Percentiles rank a stretch among this genome's conserved stretches.
phyloP scores from a whole-genome alignment of 2,797 vertebrate genomes.

The Neopelma chrysocephalum region DNA sequence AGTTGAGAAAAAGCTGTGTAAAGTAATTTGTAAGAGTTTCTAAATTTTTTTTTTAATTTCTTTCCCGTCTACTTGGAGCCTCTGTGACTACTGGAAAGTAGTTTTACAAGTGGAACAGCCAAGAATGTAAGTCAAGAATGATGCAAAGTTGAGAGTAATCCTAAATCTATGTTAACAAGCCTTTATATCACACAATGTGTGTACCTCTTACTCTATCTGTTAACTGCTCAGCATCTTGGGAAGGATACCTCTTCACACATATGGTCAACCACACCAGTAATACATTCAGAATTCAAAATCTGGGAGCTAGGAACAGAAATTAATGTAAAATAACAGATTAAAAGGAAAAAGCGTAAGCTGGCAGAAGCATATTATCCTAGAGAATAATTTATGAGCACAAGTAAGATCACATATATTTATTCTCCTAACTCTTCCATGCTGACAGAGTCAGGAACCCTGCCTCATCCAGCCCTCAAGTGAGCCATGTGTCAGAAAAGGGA shows the following conservation, averaged over 20 bases:
- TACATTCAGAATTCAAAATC: not conserved
- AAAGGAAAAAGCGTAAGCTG: not conserved
- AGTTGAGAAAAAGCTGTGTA: not conserved
- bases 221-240: not conserved
- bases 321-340: not conserved
- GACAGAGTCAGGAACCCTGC: not conserved
- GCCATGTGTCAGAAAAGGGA: rapidly evolving
- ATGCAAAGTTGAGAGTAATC: not conserved
- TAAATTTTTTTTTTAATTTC: not conserved
- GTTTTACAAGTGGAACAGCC: not conserved
- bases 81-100: not conserved
- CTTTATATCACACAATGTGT: not conserved
- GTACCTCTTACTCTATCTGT: not conserved
- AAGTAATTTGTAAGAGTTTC: not conserved
- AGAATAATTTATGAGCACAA: not conserved
- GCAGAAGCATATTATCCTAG: not conserved
- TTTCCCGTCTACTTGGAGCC: not conserved
- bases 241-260: not conserved
- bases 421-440: not conserved
- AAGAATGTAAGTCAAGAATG: not conserved
- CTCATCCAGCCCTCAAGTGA: not conserved
- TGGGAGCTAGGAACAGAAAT: not conserved
- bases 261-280: not conserved
- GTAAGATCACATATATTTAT: not conserved
- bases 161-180: not conserved